A percentile compares a stretch with the other conserved stretches of the same genome.
Evolutionary conservation across 2,888 invertebrate species (phyloP).

Genomic region (Erpobdella octoculata): DNA sequence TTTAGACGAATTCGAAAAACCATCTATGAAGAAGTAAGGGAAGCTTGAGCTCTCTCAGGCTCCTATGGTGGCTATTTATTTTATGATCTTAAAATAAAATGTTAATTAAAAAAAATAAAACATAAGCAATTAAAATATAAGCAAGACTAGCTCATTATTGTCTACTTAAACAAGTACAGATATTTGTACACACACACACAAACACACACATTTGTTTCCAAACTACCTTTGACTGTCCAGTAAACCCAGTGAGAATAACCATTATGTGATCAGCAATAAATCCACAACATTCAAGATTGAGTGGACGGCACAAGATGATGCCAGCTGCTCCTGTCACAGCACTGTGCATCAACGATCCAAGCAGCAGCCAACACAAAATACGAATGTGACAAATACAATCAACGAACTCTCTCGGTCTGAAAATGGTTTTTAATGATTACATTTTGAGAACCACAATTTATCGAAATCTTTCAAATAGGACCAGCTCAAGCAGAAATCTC

Average conservation of each 20-base stretch:
- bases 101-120: too few relatives aligned
- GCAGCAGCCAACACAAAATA: conserved; percentile 83
- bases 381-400: conserved; percentile 91
- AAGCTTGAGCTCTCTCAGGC: too few relatives aligned
- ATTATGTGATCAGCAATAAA: conserved; percentile 95
- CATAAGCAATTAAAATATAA: too few relatives aligned
- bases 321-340: conserved; percentile 59
- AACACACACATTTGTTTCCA: too few relatives aligned
- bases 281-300: conserved; percentile 89
- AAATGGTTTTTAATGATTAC: not conserved
- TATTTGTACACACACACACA: too few relatives aligned
- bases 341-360: conserved; percentile 77
- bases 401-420: conserved; percentile 76
- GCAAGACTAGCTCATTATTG: too few relatives aligned
- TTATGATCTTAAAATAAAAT: too few relatives aligned
- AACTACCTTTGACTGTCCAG: conserved; percentile 74
- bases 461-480: not conserved
- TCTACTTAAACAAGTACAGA: too few relatives aligned
- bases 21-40: too few relatives aligned
- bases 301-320: conserved; percentile 63
- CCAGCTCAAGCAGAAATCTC: too few relatives aligned
- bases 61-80: not conserved
- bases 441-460: not conserved
- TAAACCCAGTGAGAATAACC: conserved; percentile 90
- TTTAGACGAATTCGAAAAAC: too few relatives aligned